phyloP scores from a whole-genome alignment of 2,888 invertebrate species.

The Idaea biselata region DNA sequence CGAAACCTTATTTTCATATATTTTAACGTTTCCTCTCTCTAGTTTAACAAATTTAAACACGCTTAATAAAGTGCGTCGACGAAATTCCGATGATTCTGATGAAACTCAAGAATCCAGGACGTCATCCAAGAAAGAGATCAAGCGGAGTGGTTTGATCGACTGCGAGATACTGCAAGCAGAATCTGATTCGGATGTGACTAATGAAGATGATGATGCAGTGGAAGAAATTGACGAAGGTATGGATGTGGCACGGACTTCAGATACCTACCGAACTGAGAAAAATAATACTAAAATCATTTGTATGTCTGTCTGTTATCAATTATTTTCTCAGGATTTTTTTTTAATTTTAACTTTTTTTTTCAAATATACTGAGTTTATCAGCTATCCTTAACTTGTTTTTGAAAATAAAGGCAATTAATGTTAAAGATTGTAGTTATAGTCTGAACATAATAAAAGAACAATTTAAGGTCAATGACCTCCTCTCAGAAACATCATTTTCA shows the following conservation, averaged over 20 bases:
- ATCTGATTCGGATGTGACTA: constrained; percentile 54
- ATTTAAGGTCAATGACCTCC: no score
- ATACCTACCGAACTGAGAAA: no score
- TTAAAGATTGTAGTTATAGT: no score
- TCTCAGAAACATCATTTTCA: no score
- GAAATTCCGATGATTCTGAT: constrained; percentile 39
- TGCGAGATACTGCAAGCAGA: constrained; percentile 58
- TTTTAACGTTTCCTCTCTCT: constrained; percentile 17
- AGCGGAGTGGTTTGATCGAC: constrained; percentile 27
- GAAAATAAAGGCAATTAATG: no score
- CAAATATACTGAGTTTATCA: no score
- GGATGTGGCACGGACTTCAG: background rate
- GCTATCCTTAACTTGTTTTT: no score
- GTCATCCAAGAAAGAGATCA: constrained; percentile 36
- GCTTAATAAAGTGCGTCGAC: constrained; percentile 51
- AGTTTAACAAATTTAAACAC: constrained; percentile 62
- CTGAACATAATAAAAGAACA: no score
- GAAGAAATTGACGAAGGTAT: background rate
- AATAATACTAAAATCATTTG: no score
- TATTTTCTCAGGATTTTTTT: no score
- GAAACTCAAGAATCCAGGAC: constrained; percentile 31
- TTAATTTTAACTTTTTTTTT: no score
- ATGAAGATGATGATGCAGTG: constrained; percentile 51
- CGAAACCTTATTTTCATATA: background rate
- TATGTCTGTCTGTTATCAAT: no score